Evolutionary conservation across 2,113 vertebrate species (phyloP).

Genomic region (Bambusicola thoracicus): DNA sequence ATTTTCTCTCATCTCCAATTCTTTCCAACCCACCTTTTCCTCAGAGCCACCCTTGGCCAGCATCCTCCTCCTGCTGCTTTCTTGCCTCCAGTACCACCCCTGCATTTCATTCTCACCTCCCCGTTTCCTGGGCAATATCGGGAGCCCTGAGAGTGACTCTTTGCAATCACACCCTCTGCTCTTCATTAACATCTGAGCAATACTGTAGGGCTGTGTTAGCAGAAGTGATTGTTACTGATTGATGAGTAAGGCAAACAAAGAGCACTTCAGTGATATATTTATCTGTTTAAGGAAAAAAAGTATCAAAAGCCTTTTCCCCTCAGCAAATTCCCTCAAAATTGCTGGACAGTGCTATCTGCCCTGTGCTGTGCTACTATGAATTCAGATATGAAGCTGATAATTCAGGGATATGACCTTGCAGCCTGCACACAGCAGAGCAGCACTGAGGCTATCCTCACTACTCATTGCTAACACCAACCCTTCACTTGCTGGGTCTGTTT

Average conservation of each 20-base stretch:
- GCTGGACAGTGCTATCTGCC: background rate
- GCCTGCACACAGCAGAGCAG: background rate
- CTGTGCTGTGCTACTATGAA: background rate
- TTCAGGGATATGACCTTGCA: background rate
- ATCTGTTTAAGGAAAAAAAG: background rate
- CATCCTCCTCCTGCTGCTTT: background rate
- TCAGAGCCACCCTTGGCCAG: background rate
- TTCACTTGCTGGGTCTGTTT: background rate
- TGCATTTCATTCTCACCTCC: background rate
- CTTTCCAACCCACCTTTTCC: background rate
- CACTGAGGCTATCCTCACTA: accelerated
- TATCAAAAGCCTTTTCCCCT: background rate
- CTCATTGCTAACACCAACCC: accelerated
- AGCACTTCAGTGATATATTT: background rate
- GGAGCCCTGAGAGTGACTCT: background rate
- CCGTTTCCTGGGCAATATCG: background rate
- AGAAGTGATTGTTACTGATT: background rate
- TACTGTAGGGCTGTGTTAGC: background rate
- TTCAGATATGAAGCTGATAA: background rate
- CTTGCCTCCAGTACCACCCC: background rate
- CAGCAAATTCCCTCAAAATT: background rate
- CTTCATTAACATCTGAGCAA: background rate
- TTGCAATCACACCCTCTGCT: background rate
- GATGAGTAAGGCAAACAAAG: background rate
- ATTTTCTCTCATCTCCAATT: background rate